These are phyloP conservation scores for Ophiothrix spiculata DNA, from an alignment of 35 echinoderm and acorn worm genomes.

Conservation along the genomic window DNA sequence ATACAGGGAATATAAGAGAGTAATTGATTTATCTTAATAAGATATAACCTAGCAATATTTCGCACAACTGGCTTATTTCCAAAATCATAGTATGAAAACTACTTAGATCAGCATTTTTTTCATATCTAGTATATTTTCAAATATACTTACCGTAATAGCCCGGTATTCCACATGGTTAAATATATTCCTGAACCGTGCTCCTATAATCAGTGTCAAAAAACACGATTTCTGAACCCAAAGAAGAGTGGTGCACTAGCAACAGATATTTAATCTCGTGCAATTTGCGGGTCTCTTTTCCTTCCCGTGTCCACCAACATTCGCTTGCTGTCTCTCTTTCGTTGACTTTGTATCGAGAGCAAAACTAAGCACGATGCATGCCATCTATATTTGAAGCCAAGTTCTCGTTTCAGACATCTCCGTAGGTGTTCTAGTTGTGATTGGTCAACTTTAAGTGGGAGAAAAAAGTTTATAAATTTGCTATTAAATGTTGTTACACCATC, in stretches of 20 bases:
- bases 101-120: too few species aligned
- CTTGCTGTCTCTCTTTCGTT: neutral
- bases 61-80: too few species aligned
- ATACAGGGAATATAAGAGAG: too few species aligned
- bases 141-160: neutral
- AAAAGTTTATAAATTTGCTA: neutral
- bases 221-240: neutral
- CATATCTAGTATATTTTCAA: too few species aligned
- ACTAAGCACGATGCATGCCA: neutral
- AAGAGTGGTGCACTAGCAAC: neutral
- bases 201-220: neutral
- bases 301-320: neutral
- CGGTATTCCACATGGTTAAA: neutral
- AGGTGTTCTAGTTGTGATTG: neutral
- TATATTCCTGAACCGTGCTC: neutral
- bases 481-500: neutral
- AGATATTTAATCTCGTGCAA: neutral
- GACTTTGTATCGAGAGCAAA: neutral
- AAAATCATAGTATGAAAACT: too few species aligned
- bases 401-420: constrained; percentile 1
- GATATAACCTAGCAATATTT: too few species aligned
- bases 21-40: too few species aligned
- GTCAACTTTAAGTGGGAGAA: neutral
- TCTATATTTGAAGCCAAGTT: neutral
- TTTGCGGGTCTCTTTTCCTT: neutral